Base-by-base conservation (phyloP, 1,140 invertebrate species). In the Zeugodacus cucurbitae region DNA sequence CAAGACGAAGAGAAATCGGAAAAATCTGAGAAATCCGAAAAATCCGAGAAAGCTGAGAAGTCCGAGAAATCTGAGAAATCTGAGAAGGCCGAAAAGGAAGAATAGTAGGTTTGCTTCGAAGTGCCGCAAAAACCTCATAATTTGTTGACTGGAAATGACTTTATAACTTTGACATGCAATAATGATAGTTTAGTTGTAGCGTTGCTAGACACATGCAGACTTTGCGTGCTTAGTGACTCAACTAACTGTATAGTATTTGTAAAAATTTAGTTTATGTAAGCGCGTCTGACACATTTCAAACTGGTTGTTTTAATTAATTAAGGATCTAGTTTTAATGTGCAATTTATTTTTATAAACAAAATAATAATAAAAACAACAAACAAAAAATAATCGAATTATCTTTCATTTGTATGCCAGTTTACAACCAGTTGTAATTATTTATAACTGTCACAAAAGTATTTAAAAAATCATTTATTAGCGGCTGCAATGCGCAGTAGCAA, bases 211-310 rank as follows among this genome's bases (percentile, higher is more conserved):
- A n/a, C n/a, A n/a, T 17, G 4, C 14, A 54, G 11, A 54, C 17
- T 17, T 32, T 17, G 10, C 7, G 29, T 32, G 8, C 17, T 4
- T 17, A 14, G 11, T 41, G 67, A 37, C 20, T 41, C 34, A 41
- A n/a, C 5, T 41, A 41, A n/a, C 3, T 74, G 67, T 74, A 74
- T 74, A 41, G n/a, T 48, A 82, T 82, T 82, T 29, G 74, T 48
- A 82, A 82, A 82, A 82, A 82, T 26, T 48, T 82, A 48, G 74
- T 37, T 82, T 48, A 54, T n/a, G 74, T 82, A 82, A 54, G 41
- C 5, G 74, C 74, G 26, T 29, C 41, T 48, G 34, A 7, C n/a
- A 29, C 26, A 82, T 48, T 74, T 48, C 41, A n/a, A 44, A 82
- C 74, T 48, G 74, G 74, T 82, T 82, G 11, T 48, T 82, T 29